Evolutionary conservation across 2,113 vertebrate species (phyloP), one percentile per base, ranked within the genome.

Genomic region (Isichthys henryi): DNA sequence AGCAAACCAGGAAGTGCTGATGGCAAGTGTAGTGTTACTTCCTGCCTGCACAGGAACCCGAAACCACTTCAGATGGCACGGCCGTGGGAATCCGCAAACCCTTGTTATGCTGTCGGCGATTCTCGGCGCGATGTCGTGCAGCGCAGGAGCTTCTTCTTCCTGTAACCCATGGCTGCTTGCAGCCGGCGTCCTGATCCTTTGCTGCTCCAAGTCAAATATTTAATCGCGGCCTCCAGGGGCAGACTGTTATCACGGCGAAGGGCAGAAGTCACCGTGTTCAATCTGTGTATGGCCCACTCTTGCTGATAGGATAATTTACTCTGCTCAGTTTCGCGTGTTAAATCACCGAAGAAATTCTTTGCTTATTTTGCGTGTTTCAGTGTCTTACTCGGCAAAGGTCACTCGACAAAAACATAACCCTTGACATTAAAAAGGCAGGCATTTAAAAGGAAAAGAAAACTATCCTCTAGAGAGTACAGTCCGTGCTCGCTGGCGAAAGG

Each of bases 241-340:
- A 43, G n/a, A n/a, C 46, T 89, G 27, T 50, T 66, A 87, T 90
- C 85, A 17, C 3, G 3, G 84, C 58, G 19, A 2, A 70, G 87
- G 31, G 49, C 86, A 80, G 15, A 31, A 56, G 88, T 80, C 35
- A 50, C 9, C 0, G 3, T 3, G 10, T 19, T 89, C 45, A 88
- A 82, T 91, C 53, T 56, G 39, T 49, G 19, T 49, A 88, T 77
- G 80, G 66, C 27, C 46, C 49, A 11, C 62, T 74, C 27, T 43
- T 56, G 86, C 89, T 89, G 91, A 93, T 92, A 91, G 0, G 35
- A 84, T 13, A 90, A 92, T 92, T 93, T 93, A 66, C 56, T 70
- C 87, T 58, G 8, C 39, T 35, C 7, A 21, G 45, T 13, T 84
- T 84, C 21, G 8, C 82, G 23, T 23, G 21, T 43, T 84, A n/a